These are phyloP conservation scores for Hirudinaria manillensis DNA, from an alignment of 2,888 invertebrate species.

Conservation along the genomic window DNA sequence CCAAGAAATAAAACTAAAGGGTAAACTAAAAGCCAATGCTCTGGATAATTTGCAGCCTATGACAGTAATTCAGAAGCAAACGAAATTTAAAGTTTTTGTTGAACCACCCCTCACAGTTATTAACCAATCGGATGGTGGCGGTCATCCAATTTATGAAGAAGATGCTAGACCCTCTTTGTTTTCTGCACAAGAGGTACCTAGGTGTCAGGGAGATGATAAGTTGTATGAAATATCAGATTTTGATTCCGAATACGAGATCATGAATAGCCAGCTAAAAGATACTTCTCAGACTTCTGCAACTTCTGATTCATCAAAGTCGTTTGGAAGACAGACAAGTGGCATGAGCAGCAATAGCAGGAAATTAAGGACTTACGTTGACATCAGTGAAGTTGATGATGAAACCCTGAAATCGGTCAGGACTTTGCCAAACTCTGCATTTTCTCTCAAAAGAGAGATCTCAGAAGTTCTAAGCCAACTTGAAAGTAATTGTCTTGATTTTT, in stretches of 20 bases:
- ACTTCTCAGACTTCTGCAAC: no score
- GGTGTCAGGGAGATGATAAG: no score
- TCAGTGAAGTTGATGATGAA: slow-evolving; percentile 27
- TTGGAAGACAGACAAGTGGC: slow-evolving; percentile 23
- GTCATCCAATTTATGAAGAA: no score
- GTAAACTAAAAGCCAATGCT: background rate
- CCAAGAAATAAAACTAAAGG: background rate
- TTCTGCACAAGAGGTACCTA: no score
- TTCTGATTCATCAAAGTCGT: slow-evolving; percentile 3
- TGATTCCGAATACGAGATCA: no score
- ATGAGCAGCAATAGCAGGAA: slow-evolving; percentile 18
- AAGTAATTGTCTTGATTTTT: background rate
- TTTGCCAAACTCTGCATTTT: slow-evolving; percentile 23
- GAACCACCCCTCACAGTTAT: background rate
- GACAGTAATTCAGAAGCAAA: slow-evolving; percentile 18
- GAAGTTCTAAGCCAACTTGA: slow-evolving; percentile 27
- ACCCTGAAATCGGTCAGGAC: background rate
- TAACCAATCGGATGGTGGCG: no score
- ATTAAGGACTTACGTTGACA: slow-evolving; percentile 31
- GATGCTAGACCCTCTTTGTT: no score
- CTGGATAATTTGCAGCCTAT: background rate
- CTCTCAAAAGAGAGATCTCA: slow-evolving; percentile 29
- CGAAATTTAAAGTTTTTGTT: background rate
- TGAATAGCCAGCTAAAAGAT: no score
- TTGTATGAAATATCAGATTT: no score